Evolutionary conservation across 2,888 invertebrate species (phyloP).

Genomic region (Coecobrya sp.): DNA sequence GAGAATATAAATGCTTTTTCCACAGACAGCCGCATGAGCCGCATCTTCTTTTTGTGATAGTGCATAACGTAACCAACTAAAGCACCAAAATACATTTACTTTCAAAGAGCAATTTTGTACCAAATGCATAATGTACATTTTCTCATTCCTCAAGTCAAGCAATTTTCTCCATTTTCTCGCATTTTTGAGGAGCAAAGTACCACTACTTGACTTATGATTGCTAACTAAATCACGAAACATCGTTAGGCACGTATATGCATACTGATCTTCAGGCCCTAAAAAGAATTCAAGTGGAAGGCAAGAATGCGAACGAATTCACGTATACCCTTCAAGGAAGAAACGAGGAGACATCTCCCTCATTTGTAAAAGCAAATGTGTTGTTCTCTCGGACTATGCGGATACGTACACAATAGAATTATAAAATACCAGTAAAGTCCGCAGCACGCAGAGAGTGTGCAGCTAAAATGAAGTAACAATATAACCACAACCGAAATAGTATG

Average conservation of each 20-base stretch:
- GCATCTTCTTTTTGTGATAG: too few relatives aligned
- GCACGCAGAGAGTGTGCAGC: too few relatives aligned
- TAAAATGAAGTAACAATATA: not conserved
- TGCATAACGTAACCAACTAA: too few relatives aligned
- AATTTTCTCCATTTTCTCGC: conserved; percentile 42
- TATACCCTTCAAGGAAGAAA: conserved; percentile 28
- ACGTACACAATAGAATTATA: not conserved
- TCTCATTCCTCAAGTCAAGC: not conserved
- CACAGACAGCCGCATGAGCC: too few relatives aligned
- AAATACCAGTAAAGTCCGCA: not conserved
- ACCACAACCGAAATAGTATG: too few relatives aligned
- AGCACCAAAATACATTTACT: too few relatives aligned
- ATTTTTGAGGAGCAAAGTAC: conserved; percentile 1
- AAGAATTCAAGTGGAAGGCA: conserved; percentile 7
- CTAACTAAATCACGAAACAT: conserved; percentile 38
- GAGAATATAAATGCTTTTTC: too few relatives aligned
- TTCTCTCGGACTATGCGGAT: conserved; percentile 3
- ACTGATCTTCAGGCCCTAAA: not conserved
- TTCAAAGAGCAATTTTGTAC: not conserved
- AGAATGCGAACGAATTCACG: conserved; percentile 16
- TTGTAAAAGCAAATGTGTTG: conserved; percentile 41
- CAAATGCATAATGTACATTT: not conserved
- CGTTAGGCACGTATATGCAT: not conserved
- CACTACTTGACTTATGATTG: conserved; percentile 44
- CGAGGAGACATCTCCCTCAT: conserved; percentile 40